phyloP scores from a whole-genome alignment of 2,888 invertebrate genomes.

The Leptinotarsa tumamoca region DNA sequence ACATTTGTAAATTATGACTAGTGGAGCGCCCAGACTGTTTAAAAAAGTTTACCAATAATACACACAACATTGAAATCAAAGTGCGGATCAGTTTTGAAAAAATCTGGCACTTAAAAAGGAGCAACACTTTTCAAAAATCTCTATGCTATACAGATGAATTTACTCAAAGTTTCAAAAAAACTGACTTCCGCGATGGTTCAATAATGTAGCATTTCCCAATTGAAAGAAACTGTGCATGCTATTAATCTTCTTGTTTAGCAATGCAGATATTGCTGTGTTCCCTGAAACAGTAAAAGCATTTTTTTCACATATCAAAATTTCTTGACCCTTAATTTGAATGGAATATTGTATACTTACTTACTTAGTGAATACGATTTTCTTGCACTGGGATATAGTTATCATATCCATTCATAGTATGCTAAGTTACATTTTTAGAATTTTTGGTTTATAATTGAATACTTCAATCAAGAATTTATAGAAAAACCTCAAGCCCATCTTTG shows the following conservation, averaged over 20 bases:
- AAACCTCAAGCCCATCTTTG: too few relatives aligned
- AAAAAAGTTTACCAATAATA: conserved; percentile 2
- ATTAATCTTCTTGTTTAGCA: neutral
- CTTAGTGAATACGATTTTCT: neutral
- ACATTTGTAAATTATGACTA: conserved; percentile 35
- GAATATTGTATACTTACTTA: neutral
- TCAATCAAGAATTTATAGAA: too few relatives aligned
- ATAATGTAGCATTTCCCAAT: neutral
- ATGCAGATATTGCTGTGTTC: neutral
- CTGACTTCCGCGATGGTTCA: too few relatives aligned
- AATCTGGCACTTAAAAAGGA: neutral
- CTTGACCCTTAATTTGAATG: neutral
- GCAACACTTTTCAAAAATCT: conserved; percentile 1
- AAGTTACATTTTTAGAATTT: neutral
- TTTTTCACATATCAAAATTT: neutral
- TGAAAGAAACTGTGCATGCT: neutral
- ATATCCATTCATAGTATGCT: too few relatives aligned
- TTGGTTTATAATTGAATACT: too few relatives aligned
- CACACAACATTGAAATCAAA: conserved; percentile 11
- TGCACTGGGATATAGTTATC: neutral
- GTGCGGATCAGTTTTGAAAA: neutral
- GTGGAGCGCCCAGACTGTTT: conserved; percentile 12
- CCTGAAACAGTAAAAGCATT: conserved; percentile 4
- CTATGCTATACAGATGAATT: neutral
- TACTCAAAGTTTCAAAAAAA: neutral